These are phyloP conservation scores for Orchestes rusci DNA, from an alignment of 2,888 invertebrate genomes.

Conservation along the genomic window DNA sequence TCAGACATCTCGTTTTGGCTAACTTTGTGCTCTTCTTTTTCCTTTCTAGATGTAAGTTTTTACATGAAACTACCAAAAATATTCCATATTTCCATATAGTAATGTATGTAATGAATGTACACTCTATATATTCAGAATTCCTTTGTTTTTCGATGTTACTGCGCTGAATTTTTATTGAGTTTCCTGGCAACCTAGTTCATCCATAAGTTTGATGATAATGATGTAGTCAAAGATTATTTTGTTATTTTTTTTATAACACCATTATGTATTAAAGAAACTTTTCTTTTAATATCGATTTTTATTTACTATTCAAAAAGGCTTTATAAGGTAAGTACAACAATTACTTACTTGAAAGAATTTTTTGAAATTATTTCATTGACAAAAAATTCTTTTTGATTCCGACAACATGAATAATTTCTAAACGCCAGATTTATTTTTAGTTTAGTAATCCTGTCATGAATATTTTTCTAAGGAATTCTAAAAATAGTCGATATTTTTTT, in stretches of 20 bases:
- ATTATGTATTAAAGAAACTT: conserved; percentile 22
- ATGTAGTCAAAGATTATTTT: conserved; percentile 19
- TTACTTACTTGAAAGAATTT: no score
- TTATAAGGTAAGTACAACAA: no score
- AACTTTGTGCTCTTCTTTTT: conserved; percentile 14
- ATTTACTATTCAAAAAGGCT: no score
- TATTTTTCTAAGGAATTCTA: no score
- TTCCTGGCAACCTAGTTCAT: conserved; percentile 14
- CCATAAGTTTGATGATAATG: conserved; percentile 13
- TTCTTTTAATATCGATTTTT: conserved; percentile 19
- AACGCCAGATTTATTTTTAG: no score
- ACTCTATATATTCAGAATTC: conserved; percentile 9
- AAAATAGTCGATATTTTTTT: no score
- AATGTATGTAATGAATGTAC: conserved; percentile 11
- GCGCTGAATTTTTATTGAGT: conserved; percentile 2
- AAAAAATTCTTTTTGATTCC: no score
- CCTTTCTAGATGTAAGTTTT: conserved; percentile 18
- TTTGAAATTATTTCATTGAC: no score
- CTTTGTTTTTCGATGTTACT: conserved; percentile 11
- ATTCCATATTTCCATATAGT: conserved; percentile 13
- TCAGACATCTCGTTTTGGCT: conserved; percentile 13
- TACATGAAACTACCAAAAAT: conserved; percentile 11
- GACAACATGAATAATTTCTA: no score
- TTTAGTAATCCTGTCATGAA: no score
- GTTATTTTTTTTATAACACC: conserved; percentile 23